phyloP scores from a whole-genome alignment of 2,888 invertebrate genomes.

The Linyphia triangularis region DNA sequence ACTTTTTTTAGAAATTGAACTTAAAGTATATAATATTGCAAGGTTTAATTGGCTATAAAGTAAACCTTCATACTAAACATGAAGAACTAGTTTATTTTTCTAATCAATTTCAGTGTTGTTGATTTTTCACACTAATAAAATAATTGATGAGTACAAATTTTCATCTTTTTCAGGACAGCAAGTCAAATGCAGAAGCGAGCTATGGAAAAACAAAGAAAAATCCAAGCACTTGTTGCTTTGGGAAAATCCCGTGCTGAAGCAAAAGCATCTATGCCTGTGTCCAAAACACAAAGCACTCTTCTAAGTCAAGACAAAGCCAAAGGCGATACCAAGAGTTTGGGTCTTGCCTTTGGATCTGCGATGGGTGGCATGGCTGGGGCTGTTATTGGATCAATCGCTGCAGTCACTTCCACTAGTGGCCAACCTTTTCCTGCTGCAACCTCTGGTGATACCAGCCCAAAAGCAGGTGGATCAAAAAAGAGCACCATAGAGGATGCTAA shows the following conservation, averaged over 20 bases:
- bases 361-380: slow-evolving; percentile 79
- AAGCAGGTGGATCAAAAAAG: slow-evolving; percentile 83
- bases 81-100: too few relatives aligned
- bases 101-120: too few relatives aligned
- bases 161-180: slow-evolving; percentile 86
- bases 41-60: too few relatives aligned
- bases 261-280: slow-evolving; percentile 85
- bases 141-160: not conserved
- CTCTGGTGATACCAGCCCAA: slow-evolving; percentile 81
- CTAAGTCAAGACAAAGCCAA: slow-evolving; percentile 87
- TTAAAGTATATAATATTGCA: too few relatives aligned
- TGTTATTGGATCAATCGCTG: slow-evolving; percentile 66
- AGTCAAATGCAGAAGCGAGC: slow-evolving; percentile 98
- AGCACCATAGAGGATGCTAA: slow-evolving; percentile 78
- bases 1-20: too few relatives aligned
- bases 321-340: slow-evolving; percentile 58
- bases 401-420: slow-evolving; percentile 57
- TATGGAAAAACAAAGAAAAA: slow-evolving; percentile 96
- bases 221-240: slow-evolving; percentile 95
- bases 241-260: slow-evolving; percentile 87
- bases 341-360: slow-evolving; percentile 42
- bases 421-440: slow-evolving; percentile 50
- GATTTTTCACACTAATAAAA: too few relatives aligned
- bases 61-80: too few relatives aligned
- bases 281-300: slow-evolving; percentile 86